These are phyloP conservation scores for Pelecanoides urinatrix DNA, from an alignment of 2,113 vertebrate genomes.

Conservation along the genomic window DNA sequence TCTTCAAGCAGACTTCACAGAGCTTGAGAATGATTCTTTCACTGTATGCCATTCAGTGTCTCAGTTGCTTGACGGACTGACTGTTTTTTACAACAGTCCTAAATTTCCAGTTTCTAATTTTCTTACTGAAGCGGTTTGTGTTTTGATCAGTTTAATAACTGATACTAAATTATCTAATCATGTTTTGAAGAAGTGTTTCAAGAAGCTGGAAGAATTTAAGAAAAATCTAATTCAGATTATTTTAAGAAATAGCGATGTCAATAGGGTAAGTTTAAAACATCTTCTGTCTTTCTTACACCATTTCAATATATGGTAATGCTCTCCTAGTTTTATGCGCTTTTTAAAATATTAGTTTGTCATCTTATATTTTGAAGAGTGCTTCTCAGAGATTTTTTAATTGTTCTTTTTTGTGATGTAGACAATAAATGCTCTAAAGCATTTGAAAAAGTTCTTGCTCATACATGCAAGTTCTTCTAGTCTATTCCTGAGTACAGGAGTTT, in stretches of 20 bases:
- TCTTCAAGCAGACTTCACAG: slow-evolving; percentile 58
- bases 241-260: slow-evolving; percentile 66
- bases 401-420: background rate
- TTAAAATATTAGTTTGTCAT: background rate
- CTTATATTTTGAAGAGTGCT: background rate
- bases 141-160: slow-evolving; percentile 67
- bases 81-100: slow-evolving; percentile 69
- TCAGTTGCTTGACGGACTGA: slow-evolving; percentile 79
- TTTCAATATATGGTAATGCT: background rate
- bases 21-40: slow-evolving; percentile 63
- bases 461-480: background rate
- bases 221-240: slow-evolving; percentile 77
- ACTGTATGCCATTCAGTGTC: slow-evolving; percentile 77
- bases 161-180: slow-evolving; percentile 62
- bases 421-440: background rate
- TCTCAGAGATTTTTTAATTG: background rate
- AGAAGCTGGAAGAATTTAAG: slow-evolving; percentile 78
- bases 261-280: slow-evolving; percentile 79
- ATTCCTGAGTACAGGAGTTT: background rate
- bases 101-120: slow-evolving; percentile 58
- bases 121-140: slow-evolving; percentile 73
- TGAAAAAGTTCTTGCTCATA: background rate
- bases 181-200: slow-evolving; percentile 70
- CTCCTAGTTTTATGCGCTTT: background rate
- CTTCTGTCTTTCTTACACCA: background rate